These are phyloP conservation scores for Prunella himalayana DNA, from an alignment of 2,113 vertebrate species.

Conservation along the genomic window DNA sequence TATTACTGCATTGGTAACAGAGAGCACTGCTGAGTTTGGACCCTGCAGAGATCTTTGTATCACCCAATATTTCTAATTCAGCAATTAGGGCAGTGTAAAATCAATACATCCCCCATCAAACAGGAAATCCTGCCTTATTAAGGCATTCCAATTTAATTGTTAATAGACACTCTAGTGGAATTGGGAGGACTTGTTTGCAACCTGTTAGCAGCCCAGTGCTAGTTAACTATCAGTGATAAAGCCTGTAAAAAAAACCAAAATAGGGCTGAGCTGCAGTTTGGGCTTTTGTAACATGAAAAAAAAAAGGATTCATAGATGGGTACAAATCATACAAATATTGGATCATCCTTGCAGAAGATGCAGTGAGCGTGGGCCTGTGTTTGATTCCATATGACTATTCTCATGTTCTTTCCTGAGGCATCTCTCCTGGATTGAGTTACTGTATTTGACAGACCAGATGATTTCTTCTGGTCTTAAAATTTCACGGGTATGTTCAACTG, in stretches of 20 bases:
- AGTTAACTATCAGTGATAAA: neutral
- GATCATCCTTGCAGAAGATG: neutral
- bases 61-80: neutral
- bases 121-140: neutral
- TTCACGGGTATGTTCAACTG: neutral
- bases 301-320: neutral
- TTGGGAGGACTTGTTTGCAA: neutral
- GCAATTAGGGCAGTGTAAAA: neutral
- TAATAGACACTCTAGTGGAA: neutral
- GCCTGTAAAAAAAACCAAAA: neutral
- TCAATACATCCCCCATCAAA: neutral
- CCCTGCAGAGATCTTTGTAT: neutral
- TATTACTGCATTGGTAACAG: neutral
- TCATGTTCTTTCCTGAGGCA: neutral
- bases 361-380: neutral
- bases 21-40: neutral
- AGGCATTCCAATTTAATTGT: neutral
- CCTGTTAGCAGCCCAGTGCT: rapidly evolving
- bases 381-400: neutral
- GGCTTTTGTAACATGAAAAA: neutral
- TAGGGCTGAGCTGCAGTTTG: neutral
- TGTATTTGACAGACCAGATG: neutral
- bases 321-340: neutral
- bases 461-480: constrained; percentile 12
- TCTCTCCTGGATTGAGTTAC: neutral